These are phyloP conservation scores for Microcebus ravelobensis DNA, from an alignment of 2,113 vertebrate genomes.

Conservation along the genomic window DNA sequence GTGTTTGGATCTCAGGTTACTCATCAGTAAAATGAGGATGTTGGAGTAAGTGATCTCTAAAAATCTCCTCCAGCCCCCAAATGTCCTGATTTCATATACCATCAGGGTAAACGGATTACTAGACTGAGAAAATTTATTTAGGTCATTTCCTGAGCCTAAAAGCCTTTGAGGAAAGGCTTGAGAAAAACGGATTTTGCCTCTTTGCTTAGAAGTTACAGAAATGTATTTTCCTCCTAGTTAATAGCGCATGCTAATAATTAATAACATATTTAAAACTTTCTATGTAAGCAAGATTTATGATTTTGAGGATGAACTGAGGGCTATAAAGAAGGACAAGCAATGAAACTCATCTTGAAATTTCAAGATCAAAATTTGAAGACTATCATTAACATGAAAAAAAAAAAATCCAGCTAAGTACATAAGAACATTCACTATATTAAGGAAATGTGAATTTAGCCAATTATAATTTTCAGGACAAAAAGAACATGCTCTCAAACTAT, in stretches of 20 bases:
- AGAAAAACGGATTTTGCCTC: slow-evolving; percentile 19
- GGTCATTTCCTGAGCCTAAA: slow-evolving; percentile 34
- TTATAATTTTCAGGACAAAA: slow-evolving; percentile 26
- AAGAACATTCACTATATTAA: background rate
- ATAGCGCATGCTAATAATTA: slow-evolving; percentile 24
- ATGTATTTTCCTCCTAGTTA: slow-evolving; percentile 22
- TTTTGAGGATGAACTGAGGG: background rate
- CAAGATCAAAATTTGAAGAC: slow-evolving; percentile 1
- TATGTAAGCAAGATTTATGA: background rate
- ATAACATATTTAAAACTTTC: background rate
- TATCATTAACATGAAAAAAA: slow-evolving; percentile 4
- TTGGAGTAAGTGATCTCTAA: background rate
- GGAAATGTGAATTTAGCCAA: background rate
- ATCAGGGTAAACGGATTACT: slow-evolving; percentile 5
- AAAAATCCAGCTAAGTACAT: background rate
- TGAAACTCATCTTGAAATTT: slow-evolving; percentile 23
- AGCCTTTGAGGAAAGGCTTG: slow-evolving; percentile 27
- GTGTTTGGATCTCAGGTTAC: background rate
- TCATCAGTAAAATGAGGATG: background rate
- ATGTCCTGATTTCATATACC: background rate
- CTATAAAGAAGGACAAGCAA: background rate
- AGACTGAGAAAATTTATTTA: slow-evolving; percentile 35
- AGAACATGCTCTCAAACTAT: background rate
- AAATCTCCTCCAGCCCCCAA: background rate
- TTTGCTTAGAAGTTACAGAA: slow-evolving; percentile 39